These are phyloP conservation scores for Sturnus vulgaris DNA, from an alignment of 2,113 vertebrate species.

Conservation along the genomic window DNA sequence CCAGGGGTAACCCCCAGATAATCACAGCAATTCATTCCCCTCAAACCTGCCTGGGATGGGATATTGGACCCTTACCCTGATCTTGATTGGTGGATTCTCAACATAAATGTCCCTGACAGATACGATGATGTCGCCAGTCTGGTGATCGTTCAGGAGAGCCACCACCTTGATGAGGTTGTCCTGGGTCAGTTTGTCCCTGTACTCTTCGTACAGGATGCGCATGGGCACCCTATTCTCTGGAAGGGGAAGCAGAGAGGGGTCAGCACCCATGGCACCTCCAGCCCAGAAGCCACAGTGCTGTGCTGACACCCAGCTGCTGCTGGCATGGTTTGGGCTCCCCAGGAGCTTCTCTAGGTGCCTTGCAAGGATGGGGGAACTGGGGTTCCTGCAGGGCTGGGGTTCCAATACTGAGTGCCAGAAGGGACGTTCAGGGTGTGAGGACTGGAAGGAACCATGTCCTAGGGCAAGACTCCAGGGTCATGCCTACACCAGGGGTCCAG, in stretches of 20 bases:
- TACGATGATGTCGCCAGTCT: slow-evolving; percentile 48
- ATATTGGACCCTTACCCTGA: slow-evolving; percentile 72
- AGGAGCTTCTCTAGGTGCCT: background rate
- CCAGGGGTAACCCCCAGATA: background rate
- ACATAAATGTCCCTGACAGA: slow-evolving; percentile 81
- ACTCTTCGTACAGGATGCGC: slow-evolving; percentile 82
- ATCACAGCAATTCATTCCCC: background rate
- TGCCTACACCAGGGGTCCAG: background rate
- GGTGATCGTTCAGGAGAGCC: slow-evolving; percentile 76
- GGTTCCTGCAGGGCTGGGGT: background rate
- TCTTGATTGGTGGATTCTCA: slow-evolving; percentile 87
- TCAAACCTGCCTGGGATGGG: fast-evolving
- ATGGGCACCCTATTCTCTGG: slow-evolving; percentile 81
- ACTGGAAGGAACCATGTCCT: background rate
- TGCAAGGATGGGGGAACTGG: fast-evolving
- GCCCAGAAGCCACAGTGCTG: background rate
- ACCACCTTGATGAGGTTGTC: slow-evolving; percentile 88
- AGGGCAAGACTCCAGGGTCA: background rate
- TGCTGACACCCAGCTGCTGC: fast-evolving
- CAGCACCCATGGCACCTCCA: background rate
- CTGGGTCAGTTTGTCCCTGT: slow-evolving; percentile 74
- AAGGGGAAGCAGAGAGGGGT: background rate
- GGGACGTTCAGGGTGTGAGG: background rate
- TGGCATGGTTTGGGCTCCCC: background rate
- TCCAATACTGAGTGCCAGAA: background rate